Conservation (phyloP, 2,797 vertebrate genomes). For the Phrynocephalus vlangalii region DNA sequence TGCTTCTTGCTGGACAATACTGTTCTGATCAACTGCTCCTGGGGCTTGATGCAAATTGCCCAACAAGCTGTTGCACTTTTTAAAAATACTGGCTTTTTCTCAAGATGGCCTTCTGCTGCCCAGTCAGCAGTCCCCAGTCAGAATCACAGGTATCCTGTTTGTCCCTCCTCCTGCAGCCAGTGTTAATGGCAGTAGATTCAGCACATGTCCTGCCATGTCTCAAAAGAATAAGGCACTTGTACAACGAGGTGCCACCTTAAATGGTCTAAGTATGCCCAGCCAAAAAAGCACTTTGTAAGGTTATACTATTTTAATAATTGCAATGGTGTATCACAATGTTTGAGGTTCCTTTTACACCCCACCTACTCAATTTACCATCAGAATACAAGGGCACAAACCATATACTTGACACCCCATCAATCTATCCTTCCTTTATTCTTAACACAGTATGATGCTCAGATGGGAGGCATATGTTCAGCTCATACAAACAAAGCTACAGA, state of each 20-base stretch:
- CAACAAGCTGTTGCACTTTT: neutral
- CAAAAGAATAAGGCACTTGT: neutral
- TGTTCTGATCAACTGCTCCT: neutral
- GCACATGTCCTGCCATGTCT: neutral
- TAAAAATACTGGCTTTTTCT: neutral
- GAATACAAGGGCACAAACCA: no score
- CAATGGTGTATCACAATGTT: neutral
- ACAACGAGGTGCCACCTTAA: slow-evolving; percentile 3
- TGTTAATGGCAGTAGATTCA: neutral
- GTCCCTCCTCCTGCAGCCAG: neutral
- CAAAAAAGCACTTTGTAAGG: neutral
- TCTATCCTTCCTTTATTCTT: neutral
- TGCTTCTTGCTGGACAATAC: neutral
- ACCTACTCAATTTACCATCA: neutral
- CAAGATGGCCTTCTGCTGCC: neutral
- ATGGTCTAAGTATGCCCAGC: neutral
- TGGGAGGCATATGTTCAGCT: neutral
- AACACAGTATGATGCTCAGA: neutral
- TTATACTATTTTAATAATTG: neutral
- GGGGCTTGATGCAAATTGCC: neutral
- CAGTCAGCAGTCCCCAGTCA: neutral
- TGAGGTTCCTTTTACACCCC: neutral
- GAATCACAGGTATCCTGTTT: neutral
- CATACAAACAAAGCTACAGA: neutral
- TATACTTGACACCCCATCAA: neutral